phyloP scores from a whole-genome alignment of 92 coral and sea anemone genomes.

The Epizoanthus scotinus region DNA sequence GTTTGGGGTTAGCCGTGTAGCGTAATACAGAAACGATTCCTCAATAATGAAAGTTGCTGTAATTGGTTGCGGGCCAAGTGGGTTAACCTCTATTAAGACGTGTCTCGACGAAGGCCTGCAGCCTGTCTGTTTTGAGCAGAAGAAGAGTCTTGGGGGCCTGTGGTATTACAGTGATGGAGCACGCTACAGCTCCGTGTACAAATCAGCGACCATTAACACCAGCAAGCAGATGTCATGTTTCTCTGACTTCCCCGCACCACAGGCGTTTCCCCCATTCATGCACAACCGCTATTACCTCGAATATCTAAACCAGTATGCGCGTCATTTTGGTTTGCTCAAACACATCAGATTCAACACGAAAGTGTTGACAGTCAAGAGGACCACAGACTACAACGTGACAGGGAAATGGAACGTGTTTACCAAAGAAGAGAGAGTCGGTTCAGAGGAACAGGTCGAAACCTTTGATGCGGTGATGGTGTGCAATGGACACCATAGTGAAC shows the following conservation, averaged over 20 bases:
- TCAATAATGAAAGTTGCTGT: conserved; percentile 57
- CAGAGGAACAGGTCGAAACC: conserved; percentile 25
- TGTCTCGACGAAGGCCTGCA: conserved; percentile 63
- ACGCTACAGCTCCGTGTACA: conserved; percentile 55
- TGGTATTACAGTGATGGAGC: conserved; percentile 59
- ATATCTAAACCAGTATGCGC: conserved; percentile 45
- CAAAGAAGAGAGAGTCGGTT: conserved; percentile 1
- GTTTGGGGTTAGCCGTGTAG: too few species aligned
- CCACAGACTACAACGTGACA: conserved; percentile 31
- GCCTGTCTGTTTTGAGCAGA: conserved; percentile 72
- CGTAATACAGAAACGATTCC: too few species aligned
- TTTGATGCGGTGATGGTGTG: conserved; percentile 66
- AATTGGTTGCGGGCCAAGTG: conserved; percentile 70
- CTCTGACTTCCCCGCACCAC: conserved; percentile 57
- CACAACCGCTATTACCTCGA: conserved; percentile 35
- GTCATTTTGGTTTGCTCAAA: conserved; percentile 33
- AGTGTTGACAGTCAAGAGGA: conserved; percentile 20
- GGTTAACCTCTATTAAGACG: conserved; percentile 60
- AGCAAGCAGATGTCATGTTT: conserved; percentile 59
- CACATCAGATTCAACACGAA: conserved; percentile 42
- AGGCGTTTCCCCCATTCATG: conserved; percentile 46
- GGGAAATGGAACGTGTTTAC: conserved; percentile 48
- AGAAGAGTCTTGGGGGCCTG: conserved; percentile 62
- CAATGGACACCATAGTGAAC: conserved; percentile 53
- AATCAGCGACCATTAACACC: conserved; percentile 53